Evolutionary conservation across 2,113 vertebrate genomes (phyloP).

Genomic region (human): DNA sequence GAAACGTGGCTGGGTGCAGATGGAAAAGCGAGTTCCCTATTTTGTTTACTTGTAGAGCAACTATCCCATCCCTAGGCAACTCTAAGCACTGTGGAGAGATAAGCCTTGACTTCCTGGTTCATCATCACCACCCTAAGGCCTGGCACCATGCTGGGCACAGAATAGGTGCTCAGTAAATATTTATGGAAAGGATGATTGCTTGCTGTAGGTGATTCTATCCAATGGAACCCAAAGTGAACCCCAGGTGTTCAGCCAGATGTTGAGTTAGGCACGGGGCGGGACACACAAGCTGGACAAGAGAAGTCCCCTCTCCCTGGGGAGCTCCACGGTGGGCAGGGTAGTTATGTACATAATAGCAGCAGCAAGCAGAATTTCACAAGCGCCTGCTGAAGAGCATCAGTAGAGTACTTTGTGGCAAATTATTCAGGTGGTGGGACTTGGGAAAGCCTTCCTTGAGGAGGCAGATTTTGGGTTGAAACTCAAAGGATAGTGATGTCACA

Average conservation of each 20-base stretch:
- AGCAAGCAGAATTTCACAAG: neutral
- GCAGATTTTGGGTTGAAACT: neutral
- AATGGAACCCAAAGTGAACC: neutral
- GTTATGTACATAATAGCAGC: too few species aligned
- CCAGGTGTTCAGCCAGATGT: neutral
- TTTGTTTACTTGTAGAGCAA: neutral
- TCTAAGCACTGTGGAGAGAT: neutral
- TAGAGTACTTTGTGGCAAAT: neutral
- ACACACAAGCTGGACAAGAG: too few species aligned
- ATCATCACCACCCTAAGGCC: neutral
- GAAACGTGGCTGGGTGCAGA: neutral
- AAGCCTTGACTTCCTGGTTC: neutral
- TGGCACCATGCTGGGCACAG: neutral
- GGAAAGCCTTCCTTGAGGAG: neutral
- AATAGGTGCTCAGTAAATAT: neutral
- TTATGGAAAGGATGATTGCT: neutral
- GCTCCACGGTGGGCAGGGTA: too few species aligned
- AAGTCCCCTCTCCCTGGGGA: neutral
- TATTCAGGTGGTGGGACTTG: neutral
- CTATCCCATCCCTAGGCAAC: neutral
- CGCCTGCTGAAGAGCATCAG: neutral
- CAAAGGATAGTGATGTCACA: neutral
- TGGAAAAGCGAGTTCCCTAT: too few species aligned
- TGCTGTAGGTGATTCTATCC: neutral
- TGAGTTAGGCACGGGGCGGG: neutral